A percentile compares a stretch with the other conserved stretches of the same genome.
Conservation (phyloP, 1,140 invertebrate species). For the Bicyclus anynana region DNA sequence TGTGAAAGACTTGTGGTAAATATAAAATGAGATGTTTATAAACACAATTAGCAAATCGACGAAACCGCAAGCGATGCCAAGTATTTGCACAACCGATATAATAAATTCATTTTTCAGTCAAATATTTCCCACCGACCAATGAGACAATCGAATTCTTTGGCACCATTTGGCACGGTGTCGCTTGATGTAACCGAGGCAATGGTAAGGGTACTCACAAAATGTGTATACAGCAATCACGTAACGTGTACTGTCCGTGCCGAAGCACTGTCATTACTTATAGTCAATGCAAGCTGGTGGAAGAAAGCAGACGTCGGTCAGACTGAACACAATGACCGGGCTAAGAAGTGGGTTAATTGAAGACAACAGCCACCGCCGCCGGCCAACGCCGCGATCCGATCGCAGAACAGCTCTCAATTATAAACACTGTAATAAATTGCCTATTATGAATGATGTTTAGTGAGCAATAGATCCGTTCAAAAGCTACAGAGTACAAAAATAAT, state of each 20-base stretch:
- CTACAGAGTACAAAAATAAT: too few species aligned
- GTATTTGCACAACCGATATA: slow-evolving; percentile 7
- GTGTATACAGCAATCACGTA: slow-evolving; percentile 50
- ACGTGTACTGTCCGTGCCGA: slow-evolving; percentile 36
- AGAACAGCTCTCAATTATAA: slow-evolving; percentile 52
- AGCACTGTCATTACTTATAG: slow-evolving; percentile 55
- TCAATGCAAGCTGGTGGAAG: slow-evolving; percentile 52
- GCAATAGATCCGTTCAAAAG: neutral
- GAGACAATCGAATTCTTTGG: slow-evolving; percentile 1
- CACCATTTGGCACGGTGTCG: neutral
- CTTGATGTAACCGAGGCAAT: slow-evolving; percentile 6
- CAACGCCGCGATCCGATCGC: slow-evolving; percentile 47
- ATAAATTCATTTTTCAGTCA: slow-evolving; percentile 7
- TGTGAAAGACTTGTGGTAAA: neutral
- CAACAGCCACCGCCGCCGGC: slow-evolving; percentile 52
- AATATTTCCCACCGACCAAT: slow-evolving; percentile 1
- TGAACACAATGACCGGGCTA: slow-evolving; percentile 49
- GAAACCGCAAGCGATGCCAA: slow-evolving; percentile 26
- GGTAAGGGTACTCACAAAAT: slow-evolving; percentile 45
- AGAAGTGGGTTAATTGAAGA: slow-evolving; percentile 70
- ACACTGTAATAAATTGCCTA: slow-evolving; percentile 49
- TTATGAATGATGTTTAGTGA: slow-evolving; percentile 4
- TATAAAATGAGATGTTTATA: neutral
- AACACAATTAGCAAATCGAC: slow-evolving; percentile 11
- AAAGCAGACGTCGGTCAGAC: slow-evolving; percentile 69